Conservation (phyloP, 1,140 invertebrate genomes). For the Drosophila paulistorum region DNA sequence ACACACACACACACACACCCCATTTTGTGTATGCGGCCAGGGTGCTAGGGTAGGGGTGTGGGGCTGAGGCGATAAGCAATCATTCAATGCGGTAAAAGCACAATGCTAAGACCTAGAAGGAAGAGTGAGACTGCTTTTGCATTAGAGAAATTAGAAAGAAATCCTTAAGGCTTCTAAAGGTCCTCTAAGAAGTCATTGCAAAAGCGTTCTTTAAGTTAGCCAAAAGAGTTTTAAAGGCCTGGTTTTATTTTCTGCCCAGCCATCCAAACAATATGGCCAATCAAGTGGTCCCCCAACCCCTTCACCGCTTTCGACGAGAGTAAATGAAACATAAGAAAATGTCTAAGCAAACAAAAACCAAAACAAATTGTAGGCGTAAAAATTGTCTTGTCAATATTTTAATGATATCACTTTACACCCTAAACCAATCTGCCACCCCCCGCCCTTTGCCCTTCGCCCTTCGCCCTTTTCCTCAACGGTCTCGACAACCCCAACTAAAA, state of each 20-base stretch:
- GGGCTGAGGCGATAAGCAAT: constrained; percentile 59
- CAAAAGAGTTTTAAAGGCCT: too few relatives aligned
- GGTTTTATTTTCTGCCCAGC: too few relatives aligned
- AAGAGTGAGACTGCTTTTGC: constrained; percentile 31
- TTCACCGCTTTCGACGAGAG: too few relatives aligned
- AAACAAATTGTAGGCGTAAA: constrained; percentile 77
- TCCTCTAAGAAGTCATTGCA: too few relatives aligned
- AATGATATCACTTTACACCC: constrained; percentile 78
- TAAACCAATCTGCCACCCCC: neutral
- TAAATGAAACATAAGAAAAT: neutral
- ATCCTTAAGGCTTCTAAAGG: neutral
- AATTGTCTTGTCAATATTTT: constrained; percentile 82
- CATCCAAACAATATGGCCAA: constrained; percentile 6
- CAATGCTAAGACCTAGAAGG: constrained; percentile 18
- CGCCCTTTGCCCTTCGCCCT: neutral
- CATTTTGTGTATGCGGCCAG: too few relatives aligned
- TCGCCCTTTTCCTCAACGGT: neutral
- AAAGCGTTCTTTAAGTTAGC: too few relatives aligned
- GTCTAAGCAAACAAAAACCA: constrained; percentile 48
- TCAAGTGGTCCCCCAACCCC: neutral
- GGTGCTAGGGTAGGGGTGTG: neutral
- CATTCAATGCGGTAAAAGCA: constrained; percentile 61
- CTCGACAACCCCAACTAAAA: neutral
- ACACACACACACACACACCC: constrained; percentile 25
- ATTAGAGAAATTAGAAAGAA: constrained; percentile 8